Evolutionary conservation across 35 echinoderm and acorn worm species (phyloP).

Genomic region (Eucidaris tribuloides): DNA sequence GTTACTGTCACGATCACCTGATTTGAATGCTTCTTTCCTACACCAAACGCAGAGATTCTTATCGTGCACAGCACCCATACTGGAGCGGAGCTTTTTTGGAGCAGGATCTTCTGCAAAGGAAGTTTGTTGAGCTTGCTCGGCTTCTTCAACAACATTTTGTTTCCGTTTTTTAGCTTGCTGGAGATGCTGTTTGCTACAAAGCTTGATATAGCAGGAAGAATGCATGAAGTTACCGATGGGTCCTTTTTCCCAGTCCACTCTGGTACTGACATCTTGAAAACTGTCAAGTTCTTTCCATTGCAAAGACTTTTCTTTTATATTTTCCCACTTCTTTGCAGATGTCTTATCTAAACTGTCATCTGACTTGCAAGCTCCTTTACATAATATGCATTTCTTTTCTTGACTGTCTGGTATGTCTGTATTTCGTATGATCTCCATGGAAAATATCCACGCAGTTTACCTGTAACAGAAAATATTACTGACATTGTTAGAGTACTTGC

Average conservation of each 20-base stretch:
- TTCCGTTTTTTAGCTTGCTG: slow-evolving; percentile 1
- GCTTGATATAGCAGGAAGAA: neutral
- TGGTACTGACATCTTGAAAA: slow-evolving; percentile 3
- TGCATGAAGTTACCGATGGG: neutral
- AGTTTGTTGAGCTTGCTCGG: neutral
- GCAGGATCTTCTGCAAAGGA: neutral
- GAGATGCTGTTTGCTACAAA: neutral
- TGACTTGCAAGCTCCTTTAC: neutral
- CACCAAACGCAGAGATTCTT: slow-evolving; percentile 9
- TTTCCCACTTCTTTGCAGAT: neutral
- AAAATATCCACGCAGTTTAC: too few relatives aligned
- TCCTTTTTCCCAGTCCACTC: slow-evolving; percentile 4
- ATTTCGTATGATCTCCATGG: too few relatives aligned
- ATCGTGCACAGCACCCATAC: slow-evolving; percentile 15
- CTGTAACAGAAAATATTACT: too few relatives aligned
- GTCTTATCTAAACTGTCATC: slow-evolving; percentile 12
- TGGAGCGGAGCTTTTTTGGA: slow-evolving; percentile 7
- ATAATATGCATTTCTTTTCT: slow-evolving; percentile 7
- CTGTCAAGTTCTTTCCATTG: slow-evolving; percentile 21
- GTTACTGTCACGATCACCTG: slow-evolving; percentile 13
- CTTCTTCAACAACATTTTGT: neutral
- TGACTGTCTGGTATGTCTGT: too few relatives aligned
- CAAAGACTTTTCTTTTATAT: slow-evolving; percentile 12
- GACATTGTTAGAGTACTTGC: too few relatives aligned
- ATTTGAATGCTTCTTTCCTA: neutral